These are phyloP conservation scores for Myocastor coypus DNA, from an alignment of 2,113 vertebrate genomes.

Conservation along the genomic window DNA sequence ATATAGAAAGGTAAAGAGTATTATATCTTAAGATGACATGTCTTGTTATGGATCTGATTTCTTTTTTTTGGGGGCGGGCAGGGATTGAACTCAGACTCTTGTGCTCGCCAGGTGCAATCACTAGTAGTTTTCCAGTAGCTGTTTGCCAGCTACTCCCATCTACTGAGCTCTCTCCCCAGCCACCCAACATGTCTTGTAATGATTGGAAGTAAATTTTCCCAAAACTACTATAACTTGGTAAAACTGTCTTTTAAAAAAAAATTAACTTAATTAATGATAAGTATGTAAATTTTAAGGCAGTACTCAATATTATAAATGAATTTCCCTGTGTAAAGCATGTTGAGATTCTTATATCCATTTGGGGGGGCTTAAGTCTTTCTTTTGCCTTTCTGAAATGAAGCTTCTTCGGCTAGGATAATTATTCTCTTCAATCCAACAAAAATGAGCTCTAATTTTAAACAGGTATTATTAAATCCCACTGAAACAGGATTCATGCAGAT, in stretches of 20 bases:
- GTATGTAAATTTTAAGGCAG: constrained; percentile 37
- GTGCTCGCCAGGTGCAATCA: too few relatives aligned
- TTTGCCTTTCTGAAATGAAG: constrained; percentile 62
- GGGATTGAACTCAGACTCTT: too few relatives aligned
- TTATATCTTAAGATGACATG: constrained; percentile 53
- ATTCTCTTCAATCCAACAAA: constrained; percentile 51
- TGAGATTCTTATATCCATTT: constrained; percentile 49
- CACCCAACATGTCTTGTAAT: background rate
- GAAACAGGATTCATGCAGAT: constrained; percentile 53
- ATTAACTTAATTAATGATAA: constrained; percentile 57
- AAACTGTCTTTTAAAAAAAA: constrained; percentile 50
- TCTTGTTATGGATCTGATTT: background rate
- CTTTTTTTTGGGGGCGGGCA: too few relatives aligned
- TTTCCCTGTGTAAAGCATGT: background rate
- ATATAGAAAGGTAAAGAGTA: constrained; percentile 36
- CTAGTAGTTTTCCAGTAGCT: too few relatives aligned
- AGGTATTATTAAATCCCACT: constrained; percentile 52
- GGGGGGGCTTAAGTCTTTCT: constrained; percentile 32
- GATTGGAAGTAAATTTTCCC: constrained; percentile 45
- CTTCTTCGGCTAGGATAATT: constrained; percentile 54
- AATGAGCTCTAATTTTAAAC: constrained; percentile 66
- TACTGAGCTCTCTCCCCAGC: too few relatives aligned
- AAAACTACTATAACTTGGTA: constrained; percentile 53
- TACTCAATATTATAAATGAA: constrained; percentile 53
- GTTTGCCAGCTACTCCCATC: too few relatives aligned